Percentiles rank a stretch among this genome's conserved stretches.
phyloP scores from a whole-genome alignment of 2,113 vertebrate genomes.

The Zosterops lateralis region DNA sequence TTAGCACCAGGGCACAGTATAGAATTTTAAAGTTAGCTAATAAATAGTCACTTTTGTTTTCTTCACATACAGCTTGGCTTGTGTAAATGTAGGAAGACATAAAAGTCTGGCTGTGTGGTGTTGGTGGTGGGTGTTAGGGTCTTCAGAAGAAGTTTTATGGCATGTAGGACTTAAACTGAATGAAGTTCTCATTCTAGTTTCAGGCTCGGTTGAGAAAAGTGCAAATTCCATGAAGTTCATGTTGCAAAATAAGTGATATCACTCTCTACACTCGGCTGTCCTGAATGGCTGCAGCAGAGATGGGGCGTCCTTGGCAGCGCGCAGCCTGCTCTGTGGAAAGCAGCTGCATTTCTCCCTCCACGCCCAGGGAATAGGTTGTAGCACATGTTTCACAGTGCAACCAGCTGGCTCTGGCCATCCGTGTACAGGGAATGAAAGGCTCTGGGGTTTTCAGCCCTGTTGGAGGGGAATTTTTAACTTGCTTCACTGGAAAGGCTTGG shows the following conservation, averaged over 20 bases:
- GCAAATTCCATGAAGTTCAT: neutral
- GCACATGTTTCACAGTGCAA: neutral
- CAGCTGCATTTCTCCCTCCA: conserved; percentile 48
- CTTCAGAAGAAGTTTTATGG: neutral
- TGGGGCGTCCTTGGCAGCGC: neutral
- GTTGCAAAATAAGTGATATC: conserved; percentile 50
- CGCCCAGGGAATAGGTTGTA: conserved; percentile 46
- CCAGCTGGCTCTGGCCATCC: neutral
- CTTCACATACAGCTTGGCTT: neutral
- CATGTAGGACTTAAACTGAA: neutral
- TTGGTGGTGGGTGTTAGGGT: neutral
- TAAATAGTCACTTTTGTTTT: neutral
- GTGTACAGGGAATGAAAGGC: neutral
- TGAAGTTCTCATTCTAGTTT: neutral
- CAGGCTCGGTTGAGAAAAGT: neutral
- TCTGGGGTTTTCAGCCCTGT: neutral
- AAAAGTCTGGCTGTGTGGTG: neutral
- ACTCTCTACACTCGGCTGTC: neutral
- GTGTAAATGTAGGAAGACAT: neutral
- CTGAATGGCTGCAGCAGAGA: neutral
- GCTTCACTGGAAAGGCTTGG: neutral
- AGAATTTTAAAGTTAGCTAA: neutral
- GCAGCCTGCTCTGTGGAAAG: neutral
- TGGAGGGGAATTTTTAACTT: conserved; percentile 27
- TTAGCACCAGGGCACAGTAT: neutral